These are phyloP conservation scores for Poecilia velifera DNA, from an alignment of 2,797 vertebrate genomes.

Conservation along the genomic window DNA sequence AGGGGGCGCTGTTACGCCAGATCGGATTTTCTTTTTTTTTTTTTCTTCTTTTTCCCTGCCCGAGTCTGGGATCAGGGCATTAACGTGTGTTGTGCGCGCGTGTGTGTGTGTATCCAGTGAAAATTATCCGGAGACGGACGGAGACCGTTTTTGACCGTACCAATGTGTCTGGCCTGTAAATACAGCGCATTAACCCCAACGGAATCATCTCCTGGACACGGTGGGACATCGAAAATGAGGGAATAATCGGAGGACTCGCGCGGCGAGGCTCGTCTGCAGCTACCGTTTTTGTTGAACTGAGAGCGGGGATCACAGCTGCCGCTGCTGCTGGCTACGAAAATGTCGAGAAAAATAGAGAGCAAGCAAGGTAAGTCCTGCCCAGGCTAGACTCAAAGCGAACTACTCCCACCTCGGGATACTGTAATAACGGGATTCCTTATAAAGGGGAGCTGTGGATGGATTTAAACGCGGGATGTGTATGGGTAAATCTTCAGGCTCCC, in stretches of 20 bases:
- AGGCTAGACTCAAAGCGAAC: conserved; percentile 36
- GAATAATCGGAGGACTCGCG: conserved; percentile 71
- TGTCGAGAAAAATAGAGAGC: conserved; percentile 87
- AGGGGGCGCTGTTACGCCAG: conserved; percentile 60
- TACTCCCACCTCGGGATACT: conserved; percentile 26
- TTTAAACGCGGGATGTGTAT: conserved; percentile 7
- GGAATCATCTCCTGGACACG: conserved; percentile 67
- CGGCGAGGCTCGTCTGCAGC: conserved; percentile 66
- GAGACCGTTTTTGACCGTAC: conserved; percentile 66
- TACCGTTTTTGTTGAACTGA: conserved; percentile 71
- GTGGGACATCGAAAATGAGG: conserved; percentile 65
- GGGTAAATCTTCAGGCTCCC: conserved; percentile 3
- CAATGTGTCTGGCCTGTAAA: conserved; percentile 69
- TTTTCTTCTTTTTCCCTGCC: conserved; percentile 3
- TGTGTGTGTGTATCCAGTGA: conserved; percentile 60
- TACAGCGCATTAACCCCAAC: conserved; percentile 31
- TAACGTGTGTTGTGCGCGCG: conserved; percentile 28
- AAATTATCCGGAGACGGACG: conserved; percentile 71
- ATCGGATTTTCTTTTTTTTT: not conserved
- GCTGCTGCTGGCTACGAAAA: conserved; percentile 75
- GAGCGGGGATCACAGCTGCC: conserved; percentile 73
- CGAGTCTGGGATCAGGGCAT: conserved; percentile 59
- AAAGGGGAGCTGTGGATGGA: conserved; percentile 12
- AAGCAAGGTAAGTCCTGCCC: conserved; percentile 83
- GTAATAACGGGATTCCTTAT: conserved; percentile 51